These are phyloP conservation scores for Chironomus tentans DNA, from an alignment of 2,888 invertebrate genomes.

Conservation along the genomic window DNA sequence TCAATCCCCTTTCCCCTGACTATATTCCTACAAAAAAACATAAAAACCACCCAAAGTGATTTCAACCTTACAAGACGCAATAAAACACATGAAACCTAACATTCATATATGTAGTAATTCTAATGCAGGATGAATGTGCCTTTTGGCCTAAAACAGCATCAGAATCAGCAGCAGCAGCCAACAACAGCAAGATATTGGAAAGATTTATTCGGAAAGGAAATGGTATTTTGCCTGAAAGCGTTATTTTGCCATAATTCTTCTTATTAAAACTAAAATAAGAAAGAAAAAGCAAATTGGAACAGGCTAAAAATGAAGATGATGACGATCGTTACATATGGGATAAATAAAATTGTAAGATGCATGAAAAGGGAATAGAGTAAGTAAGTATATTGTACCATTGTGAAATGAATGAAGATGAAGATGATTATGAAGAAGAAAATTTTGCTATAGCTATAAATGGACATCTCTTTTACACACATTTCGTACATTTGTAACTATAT, in stretches of 20 bases:
- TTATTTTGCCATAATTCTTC: neutral
- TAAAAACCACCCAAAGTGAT: too few relatives aligned
- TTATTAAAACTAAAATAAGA: neutral
- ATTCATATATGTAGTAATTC: neutral
- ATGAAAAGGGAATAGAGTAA: too few relatives aligned
- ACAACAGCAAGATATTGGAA: neutral
- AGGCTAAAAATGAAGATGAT: neutral
- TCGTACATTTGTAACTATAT: neutral
- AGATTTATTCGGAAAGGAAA: constrained; percentile 19
- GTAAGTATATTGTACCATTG: too few relatives aligned
- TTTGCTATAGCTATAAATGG: constrained; percentile 7
- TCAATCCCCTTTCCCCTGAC: too few relatives aligned
- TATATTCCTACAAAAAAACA: too few relatives aligned
- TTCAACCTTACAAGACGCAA: too few relatives aligned
- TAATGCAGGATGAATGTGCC: neutral
- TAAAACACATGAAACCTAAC: neutral
- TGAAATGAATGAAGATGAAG: too few relatives aligned
- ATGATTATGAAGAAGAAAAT: neutral
- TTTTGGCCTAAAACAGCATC: neutral
- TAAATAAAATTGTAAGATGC: neutral
- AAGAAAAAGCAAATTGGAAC: neutral
- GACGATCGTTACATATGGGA: neutral
- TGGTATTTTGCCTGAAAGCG: constrained; percentile 3
- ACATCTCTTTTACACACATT: neutral
- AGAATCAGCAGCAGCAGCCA: neutral